Percentiles rank a stretch among this genome's conserved stretches.
Conservation (phyloP, 1,140 invertebrate genomes). For the Diuraphis noxia region DNA sequence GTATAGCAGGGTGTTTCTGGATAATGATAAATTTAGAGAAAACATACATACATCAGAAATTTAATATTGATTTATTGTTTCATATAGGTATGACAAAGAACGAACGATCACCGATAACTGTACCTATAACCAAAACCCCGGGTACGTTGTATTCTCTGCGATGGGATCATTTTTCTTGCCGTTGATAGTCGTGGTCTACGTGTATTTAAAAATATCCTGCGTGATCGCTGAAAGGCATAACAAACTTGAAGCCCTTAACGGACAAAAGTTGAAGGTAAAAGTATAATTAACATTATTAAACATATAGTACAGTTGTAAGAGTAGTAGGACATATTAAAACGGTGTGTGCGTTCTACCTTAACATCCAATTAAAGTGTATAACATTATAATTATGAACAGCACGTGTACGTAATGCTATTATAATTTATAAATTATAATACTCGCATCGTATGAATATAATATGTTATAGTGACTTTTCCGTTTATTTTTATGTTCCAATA, state of each 20-base stretch:
- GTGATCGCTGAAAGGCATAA: conserved; percentile 72
- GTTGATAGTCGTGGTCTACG: conserved; percentile 87
- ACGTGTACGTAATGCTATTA: neutral
- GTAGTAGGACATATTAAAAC: neutral
- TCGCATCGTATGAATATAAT: neutral
- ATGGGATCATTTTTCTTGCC: conserved; percentile 92
- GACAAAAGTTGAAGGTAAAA: conserved; percentile 52
- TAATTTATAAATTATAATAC: neutral
- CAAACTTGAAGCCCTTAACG: conserved; percentile 57
- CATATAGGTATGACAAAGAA: conserved; percentile 69
- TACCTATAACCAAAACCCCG: conserved; percentile 77
- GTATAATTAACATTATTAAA: neutral
- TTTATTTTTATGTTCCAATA: neutral
- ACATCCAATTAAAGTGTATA: neutral
- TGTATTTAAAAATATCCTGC: conserved; percentile 85
- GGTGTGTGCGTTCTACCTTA: neutral
- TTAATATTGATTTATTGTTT: neutral
- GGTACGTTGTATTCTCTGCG: conserved; percentile 88
- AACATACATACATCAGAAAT: neutral
- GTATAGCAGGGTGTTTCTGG: neutral
- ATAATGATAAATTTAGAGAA: neutral
- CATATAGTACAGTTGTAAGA: neutral
- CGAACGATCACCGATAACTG: conserved; percentile 64
- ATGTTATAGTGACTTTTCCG: neutral
- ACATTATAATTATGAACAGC: neutral